phyloP scores from a whole-genome alignment of 2,888 invertebrate genomes.

The Palloptera scutellata region DNA sequence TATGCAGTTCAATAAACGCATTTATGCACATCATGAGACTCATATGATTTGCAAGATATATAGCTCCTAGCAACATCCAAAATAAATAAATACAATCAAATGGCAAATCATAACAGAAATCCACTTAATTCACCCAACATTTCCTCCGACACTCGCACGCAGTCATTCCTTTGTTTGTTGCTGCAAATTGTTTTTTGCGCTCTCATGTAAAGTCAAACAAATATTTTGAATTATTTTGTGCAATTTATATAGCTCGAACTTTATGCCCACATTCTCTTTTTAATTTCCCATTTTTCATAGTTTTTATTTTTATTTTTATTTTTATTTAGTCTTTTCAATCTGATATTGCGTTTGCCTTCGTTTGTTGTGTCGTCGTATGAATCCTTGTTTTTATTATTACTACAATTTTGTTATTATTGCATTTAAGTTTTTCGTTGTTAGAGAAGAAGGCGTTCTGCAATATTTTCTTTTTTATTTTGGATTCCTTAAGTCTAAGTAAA shows the following conservation, averaged over 20 bases:
- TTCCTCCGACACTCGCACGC: too few species aligned
- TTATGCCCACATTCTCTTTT: too few species aligned
- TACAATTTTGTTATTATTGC: constrained; percentile 14
- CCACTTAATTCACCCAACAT: too few species aligned
- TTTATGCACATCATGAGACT: too few species aligned
- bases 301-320: constrained; percentile 12
- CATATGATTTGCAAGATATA: too few species aligned
- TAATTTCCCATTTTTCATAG: constrained; percentile 2
- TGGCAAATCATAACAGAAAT: too few species aligned
- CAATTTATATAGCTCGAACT: constrained; percentile 14
- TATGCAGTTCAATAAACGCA: too few species aligned
- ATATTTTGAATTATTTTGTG: constrained; percentile 27
- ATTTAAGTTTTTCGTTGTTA: constrained; percentile 14
- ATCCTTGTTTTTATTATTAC: constrained; percentile 15
- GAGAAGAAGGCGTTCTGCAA: neutral
- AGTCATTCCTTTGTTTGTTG: too few species aligned
- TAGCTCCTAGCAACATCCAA: too few species aligned
- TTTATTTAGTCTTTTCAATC: neutral
- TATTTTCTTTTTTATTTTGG: neutral
- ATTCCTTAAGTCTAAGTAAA: neutral
- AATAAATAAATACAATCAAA: too few species aligned
- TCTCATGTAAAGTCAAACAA: neutral
- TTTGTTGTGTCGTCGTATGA: neutral
- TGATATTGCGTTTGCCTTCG: neutral
- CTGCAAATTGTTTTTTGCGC: too few species aligned